Evolutionary conservation across 2,888 invertebrate genomes (phyloP), one percentile per base, ranked within the genome.

Genomic region (Cryptus viduatorius): DNA sequence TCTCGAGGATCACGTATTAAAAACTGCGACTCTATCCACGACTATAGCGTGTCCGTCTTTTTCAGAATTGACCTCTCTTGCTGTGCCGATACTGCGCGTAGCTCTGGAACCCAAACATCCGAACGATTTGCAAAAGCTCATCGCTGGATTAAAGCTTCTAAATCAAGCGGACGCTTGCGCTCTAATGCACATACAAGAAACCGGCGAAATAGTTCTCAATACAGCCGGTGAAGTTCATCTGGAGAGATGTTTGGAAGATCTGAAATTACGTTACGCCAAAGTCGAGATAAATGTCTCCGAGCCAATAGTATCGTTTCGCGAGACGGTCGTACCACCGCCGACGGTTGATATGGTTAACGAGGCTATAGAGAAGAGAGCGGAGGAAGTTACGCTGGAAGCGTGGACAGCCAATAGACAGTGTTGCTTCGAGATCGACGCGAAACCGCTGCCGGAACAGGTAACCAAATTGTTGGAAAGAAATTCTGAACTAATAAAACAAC

Each of bases 171-270:
- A 99, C 94, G 98, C 98, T 0, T 98, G 98, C 93, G 98, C 99
- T 0, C 96, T 97, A 93, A 97, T 98, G 1, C 94, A 97, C 0
- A 95, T 99, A 16, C 98, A 99, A 93, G 98, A 98, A 91, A 98
- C 97, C 0, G 99, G 99, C 0, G 99, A 99, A 92, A 97, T 98
- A 92, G 98, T 99, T 0, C 95, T 99, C 44, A 96, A 98, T 1
- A 99, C 99, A 0, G 97, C 99, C 1, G 99, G 99, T 0, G 99
- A 99, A 94, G 98, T 99, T 1, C 99, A 99, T 94, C 95, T 99
- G 75, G 98, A 99, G 92, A 96, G 98, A 91, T 99, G 99, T 94
- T 94, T 99, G 4, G 97, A 98, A 92, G 99, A 99, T 94, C 95
- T 99, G 75, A 96, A 95, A 95, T 95, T 94, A 82, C 96, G 96